phyloP scores from a whole-genome alignment of 2,113 vertebrate species.

The Regulus satrapa region DNA sequence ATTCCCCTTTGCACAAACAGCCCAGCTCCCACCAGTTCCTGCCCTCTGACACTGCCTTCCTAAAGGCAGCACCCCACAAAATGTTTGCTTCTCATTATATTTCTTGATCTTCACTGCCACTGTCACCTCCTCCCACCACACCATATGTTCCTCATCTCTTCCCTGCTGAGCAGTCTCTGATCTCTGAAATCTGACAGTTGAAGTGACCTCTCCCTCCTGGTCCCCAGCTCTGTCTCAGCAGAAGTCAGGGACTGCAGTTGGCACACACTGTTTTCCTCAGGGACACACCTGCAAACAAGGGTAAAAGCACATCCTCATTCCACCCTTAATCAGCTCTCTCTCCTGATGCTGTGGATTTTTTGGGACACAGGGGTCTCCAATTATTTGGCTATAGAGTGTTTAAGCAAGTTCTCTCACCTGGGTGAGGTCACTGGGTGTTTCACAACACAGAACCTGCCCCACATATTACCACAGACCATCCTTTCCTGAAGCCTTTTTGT shows the following conservation, averaged over 20 bases:
- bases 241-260: neutral
- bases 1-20: neutral
- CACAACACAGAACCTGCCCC: neutral
- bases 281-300: neutral
- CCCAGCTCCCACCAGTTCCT: neutral
- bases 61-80: neutral
- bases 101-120: neutral
- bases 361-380: neutral
- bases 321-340: neutral
- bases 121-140: conserved; percentile 30
- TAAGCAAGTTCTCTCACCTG: neutral
- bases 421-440: neutral
- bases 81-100: neutral
- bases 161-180: neutral
- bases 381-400: neutral
- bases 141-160: conserved; percentile 29
- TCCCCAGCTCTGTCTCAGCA: neutral
- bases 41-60: neutral
- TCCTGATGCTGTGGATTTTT: neutral
- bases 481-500: neutral
- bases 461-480: neutral
- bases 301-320: neutral
- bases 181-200: conserved; percentile 4
- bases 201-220: neutral
- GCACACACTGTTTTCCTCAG: neutral